Base-by-base conservation (phyloP, 2,888 invertebrate species). In the Caenorhabditis afra region DNA sequence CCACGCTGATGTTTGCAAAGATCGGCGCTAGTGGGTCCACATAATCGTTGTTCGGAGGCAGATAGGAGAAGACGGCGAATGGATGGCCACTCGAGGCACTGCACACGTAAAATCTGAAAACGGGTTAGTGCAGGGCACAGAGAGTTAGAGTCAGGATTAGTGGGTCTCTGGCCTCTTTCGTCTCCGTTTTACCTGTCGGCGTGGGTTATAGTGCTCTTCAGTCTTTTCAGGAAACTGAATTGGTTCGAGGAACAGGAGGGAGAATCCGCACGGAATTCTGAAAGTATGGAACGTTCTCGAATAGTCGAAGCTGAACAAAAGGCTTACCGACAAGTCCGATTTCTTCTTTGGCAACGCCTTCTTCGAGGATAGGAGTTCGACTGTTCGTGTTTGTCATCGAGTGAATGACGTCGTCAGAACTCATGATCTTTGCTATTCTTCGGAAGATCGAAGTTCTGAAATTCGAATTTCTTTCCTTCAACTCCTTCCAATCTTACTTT, bases 381-480 rank as follows among this genome's bases (percentile, higher is more conserved):
- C 58, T 71, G 14, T 71, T 61, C 18, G 61, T 52, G 4, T 64
- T 50, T 3, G 73, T 81, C 64, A 75, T 70, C 23, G 78, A 47
- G 41, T 70, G 58, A 49, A 80, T 76, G 29, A 81, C 77, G 61
- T 83, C 81, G 41, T 83, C 83, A 0, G 81, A 77, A 37, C 83
- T 83, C 65, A 83, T 65, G 3, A 83, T 83, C 62, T 81, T 83
- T n/a, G 74, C 79, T 5, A 83, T 70, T 37, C 78, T 39, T 23
- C 64, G 73, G 67, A 83, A 71, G n/a, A 71, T 59, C 2, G 64
- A 79, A 7, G 55, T 50, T 66, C 66, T 77, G 53, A 47, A 77
- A 71, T 16, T 4, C 3, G 2, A 41, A 8, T 41, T 41, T 41
- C 11, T 2, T 41, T 14, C 2, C 11, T 41, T 2, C 2, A 11